Evolutionary conservation across 1,140 invertebrate genomes (phyloP), one percentile per base, ranked within the genome.

Genomic region (Drosophila subpulchrella): DNA sequence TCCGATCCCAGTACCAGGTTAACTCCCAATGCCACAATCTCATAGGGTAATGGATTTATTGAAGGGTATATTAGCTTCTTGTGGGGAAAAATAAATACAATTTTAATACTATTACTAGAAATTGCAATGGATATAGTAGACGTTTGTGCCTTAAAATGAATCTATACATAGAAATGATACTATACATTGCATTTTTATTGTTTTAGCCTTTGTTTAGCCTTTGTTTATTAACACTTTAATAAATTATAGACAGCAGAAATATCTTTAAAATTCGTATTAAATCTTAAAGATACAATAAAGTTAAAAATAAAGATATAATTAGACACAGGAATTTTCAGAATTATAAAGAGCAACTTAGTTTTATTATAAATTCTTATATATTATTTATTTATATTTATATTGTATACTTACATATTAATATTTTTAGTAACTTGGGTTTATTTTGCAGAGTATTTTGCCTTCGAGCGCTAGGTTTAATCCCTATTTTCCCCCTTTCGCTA

Each of bases 21-120:
- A 38, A 54, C 53, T 62, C 27, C 59, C 53, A 58, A 59, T 24
- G 36, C 60, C 55, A 62, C 60, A 62, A 60, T 62, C 13, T 13
- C 6, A 10, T 5, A 32, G 17, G 38, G 38, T 60, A 54, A 7
- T 13, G 5, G 3, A 3, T 3, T 11, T n/a, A 13, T 10, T 1
- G 1, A 8, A 34, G 38, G 38, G 60, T 60, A 60, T 62, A 60
- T 42, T 13, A 24, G 38, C 8, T 6, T 10, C 3, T 10, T 34
- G 7, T 34, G 7, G 2, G 8, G 2, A 10, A 10, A 7, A 6
- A 32, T 8, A 32, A 8, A 32, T 32, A 32, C 7, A 32, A 5
- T 8, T 32, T 32, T 5, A 32, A 5, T 2, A 27, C 5, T 38
- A 2, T 38, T 13, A 3, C 57, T 41, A 39, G 11, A 10, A 1